Conservation (phyloP, 2,797 vertebrate species). For the Austrolebias charrua region DNA sequence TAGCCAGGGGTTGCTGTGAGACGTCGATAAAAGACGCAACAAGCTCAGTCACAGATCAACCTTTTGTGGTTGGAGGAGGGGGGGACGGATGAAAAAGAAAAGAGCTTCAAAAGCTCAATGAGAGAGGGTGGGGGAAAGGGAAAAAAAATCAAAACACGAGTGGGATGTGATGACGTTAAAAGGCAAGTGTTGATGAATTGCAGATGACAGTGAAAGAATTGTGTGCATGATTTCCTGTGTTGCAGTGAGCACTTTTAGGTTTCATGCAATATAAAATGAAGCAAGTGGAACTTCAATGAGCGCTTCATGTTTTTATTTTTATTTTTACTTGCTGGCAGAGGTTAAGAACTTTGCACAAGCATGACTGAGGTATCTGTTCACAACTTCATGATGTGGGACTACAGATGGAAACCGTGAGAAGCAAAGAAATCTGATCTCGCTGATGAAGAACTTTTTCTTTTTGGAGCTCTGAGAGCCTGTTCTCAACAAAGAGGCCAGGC, state of each 20-base stretch:
- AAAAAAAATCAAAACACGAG: slow-evolving; percentile 26
- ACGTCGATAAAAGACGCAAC: slow-evolving; percentile 63
- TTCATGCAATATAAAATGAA: slow-evolving; percentile 1
- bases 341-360: slow-evolving; percentile 49
- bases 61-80: slow-evolving; percentile 38
- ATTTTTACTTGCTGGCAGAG: slow-evolving; percentile 43
- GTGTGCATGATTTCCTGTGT: slow-evolving; percentile 16
- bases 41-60: slow-evolving; percentile 61
- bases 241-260: slow-evolving; percentile 8
- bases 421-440: too few species aligned
- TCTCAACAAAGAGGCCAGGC: too few species aligned
- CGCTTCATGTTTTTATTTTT: slow-evolving; percentile 12
- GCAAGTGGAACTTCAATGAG: slow-evolving; percentile 8
- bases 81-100: slow-evolving; percentile 37
- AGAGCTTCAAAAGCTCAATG: slow-evolving; percentile 54
- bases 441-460: too few species aligned
- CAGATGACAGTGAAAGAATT: slow-evolving; percentile 21
- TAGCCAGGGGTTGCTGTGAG: slow-evolving; percentile 55
- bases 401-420: too few species aligned
- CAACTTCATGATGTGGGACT: slow-evolving; percentile 1
- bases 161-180: slow-evolving; percentile 49
- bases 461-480: too few species aligned
- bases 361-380: slow-evolving; percentile 56
- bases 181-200: slow-evolving; percentile 17
- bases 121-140: neutral